Conservation (phyloP, 2,888 invertebrate species). For the Cordilura impudica region DNA sequence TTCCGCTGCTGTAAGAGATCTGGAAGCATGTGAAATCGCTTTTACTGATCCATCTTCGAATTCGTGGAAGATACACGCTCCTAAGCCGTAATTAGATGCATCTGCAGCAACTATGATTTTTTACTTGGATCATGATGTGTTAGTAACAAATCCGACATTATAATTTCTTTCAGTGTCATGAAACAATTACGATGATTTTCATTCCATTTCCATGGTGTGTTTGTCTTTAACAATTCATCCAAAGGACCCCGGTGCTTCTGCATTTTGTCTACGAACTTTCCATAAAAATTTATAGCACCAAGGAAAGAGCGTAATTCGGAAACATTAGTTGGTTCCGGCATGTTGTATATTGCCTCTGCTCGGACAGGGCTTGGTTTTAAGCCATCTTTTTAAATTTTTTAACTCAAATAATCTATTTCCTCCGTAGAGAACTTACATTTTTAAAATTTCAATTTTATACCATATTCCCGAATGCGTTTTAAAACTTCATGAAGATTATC, state of each 20-base stretch:
- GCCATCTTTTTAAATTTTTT: too few species aligned
- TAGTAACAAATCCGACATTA: slow-evolving; percentile 39
- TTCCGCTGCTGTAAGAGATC: slow-evolving; percentile 64
- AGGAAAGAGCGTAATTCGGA: too few species aligned
- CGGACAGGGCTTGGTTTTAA: too few species aligned
- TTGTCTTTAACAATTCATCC: slow-evolving; percentile 34
- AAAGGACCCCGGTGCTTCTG: slow-evolving; percentile 38
- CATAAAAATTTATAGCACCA: too few species aligned
- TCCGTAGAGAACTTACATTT: too few species aligned
- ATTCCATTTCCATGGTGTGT: slow-evolving; percentile 23
- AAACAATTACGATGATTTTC: slow-evolving; percentile 20
- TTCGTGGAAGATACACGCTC: slow-evolving; percentile 57
- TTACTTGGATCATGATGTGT: slow-evolving; percentile 55
- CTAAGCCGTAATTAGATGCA: slow-evolving; percentile 59
- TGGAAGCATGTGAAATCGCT: slow-evolving; percentile 67
- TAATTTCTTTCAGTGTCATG: slow-evolving; percentile 8
- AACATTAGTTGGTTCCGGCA: too few species aligned
- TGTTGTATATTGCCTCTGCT: too few species aligned
- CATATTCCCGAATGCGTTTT: too few species aligned
- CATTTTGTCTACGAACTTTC: slow-evolving; percentile 42
- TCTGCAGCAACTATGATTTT: slow-evolving; percentile 61
- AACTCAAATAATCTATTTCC: too few species aligned
- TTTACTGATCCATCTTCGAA: slow-evolving; percentile 67
- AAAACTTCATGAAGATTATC: too few species aligned
- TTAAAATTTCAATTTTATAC: too few species aligned